Percentiles rank a stretch among this genome's conserved stretches.
Evolutionary conservation across 1,140 invertebrate genomes (phyloP).

Genomic region (Pogonomyrmex californicus): DNA sequence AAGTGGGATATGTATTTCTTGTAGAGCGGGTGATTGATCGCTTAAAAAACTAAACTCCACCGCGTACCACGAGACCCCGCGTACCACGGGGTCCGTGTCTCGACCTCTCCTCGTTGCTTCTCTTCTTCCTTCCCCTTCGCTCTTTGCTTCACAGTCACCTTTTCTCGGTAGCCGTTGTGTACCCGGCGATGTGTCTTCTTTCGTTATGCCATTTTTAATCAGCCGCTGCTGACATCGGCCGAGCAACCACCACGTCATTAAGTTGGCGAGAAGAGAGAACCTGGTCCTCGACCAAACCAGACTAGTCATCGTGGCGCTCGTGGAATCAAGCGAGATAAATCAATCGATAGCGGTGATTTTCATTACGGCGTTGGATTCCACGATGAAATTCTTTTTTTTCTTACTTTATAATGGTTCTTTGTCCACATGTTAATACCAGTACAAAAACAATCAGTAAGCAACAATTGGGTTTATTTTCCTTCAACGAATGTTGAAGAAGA

Average conservation of each 20-base stretch:
- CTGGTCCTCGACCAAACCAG: neutral
- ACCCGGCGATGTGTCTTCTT: constrained; percentile 76
- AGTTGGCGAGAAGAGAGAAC: constrained; percentile 55
- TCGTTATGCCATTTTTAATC: constrained; percentile 85
- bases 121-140: constrained; percentile 14
- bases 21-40: constrained; percentile 82
- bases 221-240: constrained; percentile 70
- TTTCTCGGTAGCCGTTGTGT: constrained; percentile 78
- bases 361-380: constrained; percentile 71
- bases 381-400: constrained; percentile 26
- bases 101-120: constrained; percentile 32
- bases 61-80: constrained; percentile 49
- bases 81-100: constrained; percentile 13
- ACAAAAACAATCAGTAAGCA: neutral
- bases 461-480: constrained; percentile 14
- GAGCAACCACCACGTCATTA: constrained; percentile 75
- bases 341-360: constrained; percentile 80
- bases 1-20: constrained; percentile 80
- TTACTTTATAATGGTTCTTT: neutral
- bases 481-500: neutral
- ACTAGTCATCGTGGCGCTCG: constrained; percentile 55
- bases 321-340: constrained; percentile 82
- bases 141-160: constrained; percentile 38
- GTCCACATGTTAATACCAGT: neutral
- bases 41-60: constrained; percentile 80